phyloP scores from a whole-genome alignment of 2,888 invertebrate species.

The Strigamia maritima region DNA sequence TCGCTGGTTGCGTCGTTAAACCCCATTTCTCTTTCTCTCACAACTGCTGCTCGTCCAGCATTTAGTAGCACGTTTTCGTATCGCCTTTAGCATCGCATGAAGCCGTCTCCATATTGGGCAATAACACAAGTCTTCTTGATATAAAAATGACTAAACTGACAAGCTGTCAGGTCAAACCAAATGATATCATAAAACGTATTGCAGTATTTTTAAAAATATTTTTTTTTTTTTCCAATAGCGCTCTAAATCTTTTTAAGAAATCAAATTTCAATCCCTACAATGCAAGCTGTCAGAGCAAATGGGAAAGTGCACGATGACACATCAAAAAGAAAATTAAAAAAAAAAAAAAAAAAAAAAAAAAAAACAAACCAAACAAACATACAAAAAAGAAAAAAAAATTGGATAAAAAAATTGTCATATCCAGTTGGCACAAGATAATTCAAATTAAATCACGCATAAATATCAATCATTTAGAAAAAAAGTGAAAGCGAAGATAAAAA shows the following conservation, averaged over 20 bases:
- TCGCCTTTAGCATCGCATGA: too few species aligned
- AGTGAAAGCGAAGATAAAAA: not conserved
- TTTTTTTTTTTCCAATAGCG: not conserved
- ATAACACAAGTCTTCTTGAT: too few species aligned
- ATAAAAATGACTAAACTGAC: not conserved
- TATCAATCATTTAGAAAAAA: not conserved
- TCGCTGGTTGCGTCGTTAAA: too few species aligned
- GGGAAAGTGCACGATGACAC: slow-evolving; percentile 2
- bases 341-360: not conserved
- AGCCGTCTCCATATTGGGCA: too few species aligned
- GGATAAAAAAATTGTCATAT: not conserved
- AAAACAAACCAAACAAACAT: not conserved
- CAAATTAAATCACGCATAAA: slow-evolving; percentile 10
- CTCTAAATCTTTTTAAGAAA: not conserved
- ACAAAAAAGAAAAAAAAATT: not conserved
- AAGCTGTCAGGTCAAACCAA: not conserved
- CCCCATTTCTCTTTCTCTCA: too few species aligned
- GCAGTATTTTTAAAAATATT: not conserved
- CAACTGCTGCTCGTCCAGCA: too few species aligned
- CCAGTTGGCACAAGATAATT: not conserved
- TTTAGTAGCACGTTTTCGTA: too few species aligned
- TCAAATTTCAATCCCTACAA: not conserved
- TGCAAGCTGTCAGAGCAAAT: not conserved
- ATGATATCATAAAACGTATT: not conserved
- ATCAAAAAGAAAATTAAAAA: not conserved